phyloP scores from a whole-genome alignment of 2,113 vertebrate species.

The Callopanchax toddi region DNA sequence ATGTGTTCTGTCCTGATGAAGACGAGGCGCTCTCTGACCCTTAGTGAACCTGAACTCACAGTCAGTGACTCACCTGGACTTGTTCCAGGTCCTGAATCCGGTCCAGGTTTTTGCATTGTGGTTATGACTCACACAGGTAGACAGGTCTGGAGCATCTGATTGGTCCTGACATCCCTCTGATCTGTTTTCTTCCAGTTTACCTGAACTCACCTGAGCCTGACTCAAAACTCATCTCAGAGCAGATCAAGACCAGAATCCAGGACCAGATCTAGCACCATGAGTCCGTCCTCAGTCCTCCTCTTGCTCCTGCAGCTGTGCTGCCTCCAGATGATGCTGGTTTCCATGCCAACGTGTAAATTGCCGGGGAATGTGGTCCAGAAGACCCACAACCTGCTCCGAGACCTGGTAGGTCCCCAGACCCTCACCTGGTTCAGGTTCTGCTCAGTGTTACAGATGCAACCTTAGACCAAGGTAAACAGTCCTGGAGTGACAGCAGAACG shows the following conservation, averaged over 20 bases:
- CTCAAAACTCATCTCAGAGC: background rate
- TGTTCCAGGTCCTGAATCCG: conserved; percentile 3
- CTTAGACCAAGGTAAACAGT: too few species aligned
- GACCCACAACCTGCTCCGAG: conserved; percentile 10
- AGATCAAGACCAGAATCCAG: background rate
- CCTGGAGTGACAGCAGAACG: too few species aligned
- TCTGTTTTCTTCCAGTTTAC: conserved; percentile 24
- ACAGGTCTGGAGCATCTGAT: conserved; percentile 8
- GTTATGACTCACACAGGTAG: conserved; percentile 35
- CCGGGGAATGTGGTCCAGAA: background rate
- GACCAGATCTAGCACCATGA: conserved; percentile 24
- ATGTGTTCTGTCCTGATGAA: background rate
- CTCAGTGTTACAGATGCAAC: too few species aligned
- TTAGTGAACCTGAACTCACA: background rate
- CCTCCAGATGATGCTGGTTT: conserved; percentile 32
- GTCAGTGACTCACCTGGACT: conserved; percentile 34
- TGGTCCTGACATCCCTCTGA: conserved; percentile 9
- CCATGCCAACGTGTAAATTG: conserved; percentile 38
- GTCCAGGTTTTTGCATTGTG: conserved; percentile 15
- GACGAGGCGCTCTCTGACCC: background rate
- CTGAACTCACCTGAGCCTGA: conserved; percentile 16
- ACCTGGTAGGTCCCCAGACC: conserved; percentile 33
- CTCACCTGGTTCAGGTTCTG: too few species aligned
- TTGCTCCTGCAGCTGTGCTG: conserved; percentile 42
- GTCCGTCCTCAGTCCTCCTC: background rate